Evolutionary conservation across 2,797 vertebrate genomes (phyloP), one percentile per base, ranked within the genome.

Genomic region (Aldrovandia affinis): DNA sequence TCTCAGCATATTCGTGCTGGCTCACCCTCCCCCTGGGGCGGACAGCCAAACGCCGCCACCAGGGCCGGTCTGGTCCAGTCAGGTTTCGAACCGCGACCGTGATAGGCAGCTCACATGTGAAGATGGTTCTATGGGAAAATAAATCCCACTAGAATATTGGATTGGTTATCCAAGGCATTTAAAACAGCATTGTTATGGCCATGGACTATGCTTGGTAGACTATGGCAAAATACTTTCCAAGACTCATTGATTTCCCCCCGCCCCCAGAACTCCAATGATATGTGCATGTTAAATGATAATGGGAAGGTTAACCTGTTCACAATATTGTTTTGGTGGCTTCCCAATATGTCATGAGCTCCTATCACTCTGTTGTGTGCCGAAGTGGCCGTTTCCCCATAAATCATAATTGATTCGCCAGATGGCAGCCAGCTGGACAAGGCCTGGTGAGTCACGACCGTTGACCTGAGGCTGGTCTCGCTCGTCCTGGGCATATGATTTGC

Each of bases 401-500:
- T 57, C 9, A 4, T 75, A 75, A 75, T 75, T 44, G 20, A 44
- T 75, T 75, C 70, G 10, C 39, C 70, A 75, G 36, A 75, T 44
- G 70, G 70, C 70, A 44, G 70, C 70, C 20, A 10, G 39, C 70
- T 75, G 70, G 36, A 42, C 39, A 44, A 36, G 25, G 70, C 36
- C 70, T 44, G 70, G 36, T n/a, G n/a, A n/a, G n/a, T n/a, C n/a
- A n/a, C 7, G 39, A 44, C 70, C 70, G 9, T 39, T 75, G 39
- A 75, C 70, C 70, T 75, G 70, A 44, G 22, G 70, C 70, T 25
- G 70, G 70, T 44, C 70, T 75, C 39, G 18, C 65, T 70, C 15
- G 3, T 36, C 28, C 39, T 44, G 70, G 39, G 44, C 36, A 0
- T 33, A 20, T 22, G 22, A 44, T 44, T 75, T 44, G 39, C 70